Percentiles rank a stretch among this genome's conserved stretches.
Evolutionary conservation across 2,113 vertebrate genomes (phyloP).

Genomic region (Hippocampus guttulatus): DNA sequence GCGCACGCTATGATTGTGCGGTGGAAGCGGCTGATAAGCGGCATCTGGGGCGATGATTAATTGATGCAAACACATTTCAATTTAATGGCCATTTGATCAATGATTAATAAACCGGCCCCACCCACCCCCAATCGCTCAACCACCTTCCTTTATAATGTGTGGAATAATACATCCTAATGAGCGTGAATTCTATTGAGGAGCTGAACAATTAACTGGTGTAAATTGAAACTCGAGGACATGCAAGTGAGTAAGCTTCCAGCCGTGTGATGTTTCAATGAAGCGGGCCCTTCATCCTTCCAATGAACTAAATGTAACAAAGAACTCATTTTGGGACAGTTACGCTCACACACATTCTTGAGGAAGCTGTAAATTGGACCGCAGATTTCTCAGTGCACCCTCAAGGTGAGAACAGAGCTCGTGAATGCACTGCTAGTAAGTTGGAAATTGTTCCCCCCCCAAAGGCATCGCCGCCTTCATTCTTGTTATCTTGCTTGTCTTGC

Average conservation of each 20-base stretch:
- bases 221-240: constrained; percentile 6
- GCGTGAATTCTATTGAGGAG: constrained; percentile 1
- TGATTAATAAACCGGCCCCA: constrained; percentile 58
- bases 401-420: constrained; percentile 37
- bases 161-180: constrained; percentile 14
- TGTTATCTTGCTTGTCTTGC: constrained; percentile 48
- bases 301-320: constrained; percentile 46
- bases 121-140: not conserved
- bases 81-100: constrained; percentile 69
- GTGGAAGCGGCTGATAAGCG: constrained; percentile 60
- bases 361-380: constrained; percentile 48
- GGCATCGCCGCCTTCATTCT: constrained; percentile 40
- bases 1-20: constrained; percentile 48
- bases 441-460: constrained; percentile 46
- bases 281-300: constrained; percentile 16
- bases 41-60: constrained; percentile 69
- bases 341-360: constrained; percentile 30
- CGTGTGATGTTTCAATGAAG: constrained; percentile 17
- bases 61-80: constrained; percentile 70
- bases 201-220: not conserved
- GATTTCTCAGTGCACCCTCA: constrained; percentile 45
- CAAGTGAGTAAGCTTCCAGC: not conserved
- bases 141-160: constrained; percentile 49
- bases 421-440: constrained; percentile 40
- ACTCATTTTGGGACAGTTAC: constrained; percentile 33